Evolutionary conservation across 2,797 vertebrate species (phyloP).

Genomic region (Lagothrix lagotricha): DNA sequence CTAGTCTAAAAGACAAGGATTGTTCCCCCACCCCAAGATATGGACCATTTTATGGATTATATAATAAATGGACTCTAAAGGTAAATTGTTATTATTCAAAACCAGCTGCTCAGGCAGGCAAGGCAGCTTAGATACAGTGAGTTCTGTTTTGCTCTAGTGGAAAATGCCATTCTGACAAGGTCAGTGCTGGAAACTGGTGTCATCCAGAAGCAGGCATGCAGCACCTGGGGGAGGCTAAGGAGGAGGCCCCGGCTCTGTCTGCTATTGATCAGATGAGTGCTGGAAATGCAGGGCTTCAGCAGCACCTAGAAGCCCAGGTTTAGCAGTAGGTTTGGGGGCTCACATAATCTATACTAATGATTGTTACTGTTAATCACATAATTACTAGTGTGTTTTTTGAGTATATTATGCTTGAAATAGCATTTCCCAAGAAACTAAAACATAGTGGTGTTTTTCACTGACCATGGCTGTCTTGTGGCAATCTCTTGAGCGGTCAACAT

Average conservation of each 20-base stretch:
- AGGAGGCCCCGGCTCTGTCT: slow-evolving; percentile 43
- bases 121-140: slow-evolving; percentile 68
- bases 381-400: slow-evolving; percentile 34
- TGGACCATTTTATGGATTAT: slow-evolving; percentile 64
- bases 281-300: slow-evolving; percentile 8
- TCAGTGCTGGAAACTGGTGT: slow-evolving; percentile 72
- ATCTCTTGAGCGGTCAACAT: slow-evolving; percentile 41
- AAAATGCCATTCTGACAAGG: slow-evolving; percentile 82
- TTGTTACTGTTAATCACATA: slow-evolving; percentile 49
- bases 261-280: slow-evolving; percentile 18
- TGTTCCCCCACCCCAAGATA: slow-evolving; percentile 40
- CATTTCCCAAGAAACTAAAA: slow-evolving; percentile 40
- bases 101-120: slow-evolving; percentile 74
- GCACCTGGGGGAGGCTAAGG: slow-evolving; percentile 37
- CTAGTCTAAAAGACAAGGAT: slow-evolving; percentile 57
- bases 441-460: slow-evolving; percentile 48
- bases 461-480: slow-evolving; percentile 48
- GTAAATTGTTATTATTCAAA: slow-evolving; percentile 78
- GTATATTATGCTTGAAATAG: not conserved
- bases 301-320: not conserved
- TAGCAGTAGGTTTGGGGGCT: slow-evolving; percentile 20
- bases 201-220: slow-evolving; percentile 66
- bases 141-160: slow-evolving; percentile 79
- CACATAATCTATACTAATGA: not conserved
- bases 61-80: slow-evolving; percentile 61